These are phyloP conservation scores for Mionectes macconnelli DNA, from an alignment of 2,113 vertebrate species.

Conservation along the genomic window DNA sequence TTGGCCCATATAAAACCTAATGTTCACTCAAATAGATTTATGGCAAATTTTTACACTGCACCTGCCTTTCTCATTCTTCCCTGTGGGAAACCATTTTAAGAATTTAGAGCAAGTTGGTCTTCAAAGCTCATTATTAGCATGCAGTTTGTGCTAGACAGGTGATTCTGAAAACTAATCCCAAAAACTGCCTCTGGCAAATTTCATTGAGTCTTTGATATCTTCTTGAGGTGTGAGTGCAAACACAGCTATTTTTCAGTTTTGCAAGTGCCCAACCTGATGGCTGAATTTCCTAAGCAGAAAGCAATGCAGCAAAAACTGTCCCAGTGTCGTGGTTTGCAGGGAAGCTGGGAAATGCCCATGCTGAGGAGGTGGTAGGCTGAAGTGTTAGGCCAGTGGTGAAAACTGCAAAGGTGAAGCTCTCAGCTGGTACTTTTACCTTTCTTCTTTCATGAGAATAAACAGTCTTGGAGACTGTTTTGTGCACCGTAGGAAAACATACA, in stretches of 20 bases:
- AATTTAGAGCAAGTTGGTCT: background rate
- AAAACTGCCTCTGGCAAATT: background rate
- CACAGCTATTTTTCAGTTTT: background rate
- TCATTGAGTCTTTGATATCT: background rate
- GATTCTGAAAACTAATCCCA: background rate
- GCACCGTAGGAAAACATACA: fast-evolving
- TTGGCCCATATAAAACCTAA: background rate
- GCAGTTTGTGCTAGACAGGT: background rate
- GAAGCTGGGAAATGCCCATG: fast-evolving
- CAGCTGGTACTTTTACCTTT: background rate
- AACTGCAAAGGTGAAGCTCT: background rate
- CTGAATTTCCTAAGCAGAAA: background rate
- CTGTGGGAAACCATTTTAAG: background rate
- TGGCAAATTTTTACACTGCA: background rate
- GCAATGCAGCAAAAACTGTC: fast-evolving
- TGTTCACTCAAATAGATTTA: slow-evolving; percentile 9
- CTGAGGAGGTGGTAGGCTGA: background rate
- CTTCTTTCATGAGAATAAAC: background rate
- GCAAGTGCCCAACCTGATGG: background rate
- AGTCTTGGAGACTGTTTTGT: background rate
- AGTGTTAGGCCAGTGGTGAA: fast-evolving
- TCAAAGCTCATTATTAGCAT: background rate
- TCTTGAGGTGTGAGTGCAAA: background rate
- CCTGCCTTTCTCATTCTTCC: background rate
- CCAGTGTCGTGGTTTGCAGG: fast-evolving